Percentiles rank a stretch among this genome's conserved stretches.
These are phyloP conservation scores for Amphiprion ocellaris DNA, from an alignment of 2,113 vertebrate species.

Conservation along the genomic window DNA sequence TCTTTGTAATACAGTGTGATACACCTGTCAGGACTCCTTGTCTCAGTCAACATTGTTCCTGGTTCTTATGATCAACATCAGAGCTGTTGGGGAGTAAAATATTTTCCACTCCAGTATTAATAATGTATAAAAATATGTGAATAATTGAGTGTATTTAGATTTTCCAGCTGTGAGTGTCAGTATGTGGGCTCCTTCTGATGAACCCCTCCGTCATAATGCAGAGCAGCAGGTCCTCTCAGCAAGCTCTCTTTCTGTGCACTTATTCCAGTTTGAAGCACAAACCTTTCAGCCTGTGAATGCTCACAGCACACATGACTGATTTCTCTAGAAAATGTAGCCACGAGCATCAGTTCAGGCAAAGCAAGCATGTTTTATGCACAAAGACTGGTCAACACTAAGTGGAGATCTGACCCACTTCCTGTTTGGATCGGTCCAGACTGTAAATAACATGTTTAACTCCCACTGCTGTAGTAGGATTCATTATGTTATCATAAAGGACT, in stretches of 20 bases:
- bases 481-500: too few species aligned
- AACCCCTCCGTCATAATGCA: not conserved
- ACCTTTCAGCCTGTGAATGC: constrained; percentile 14
- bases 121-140: too few species aligned
- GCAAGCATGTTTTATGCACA: not conserved
- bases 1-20: too few species aligned
- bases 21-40: too few species aligned
- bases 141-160: too few species aligned
- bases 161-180: not conserved
- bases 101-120: too few species aligned
- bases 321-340: constrained; percentile 25
- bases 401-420: constrained; percentile 8
- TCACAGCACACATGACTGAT: constrained; percentile 1
- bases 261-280: not conserved
- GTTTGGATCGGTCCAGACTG: not conserved
- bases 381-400: not conserved
- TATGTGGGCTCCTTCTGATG: not conserved
- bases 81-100: too few species aligned
- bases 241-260: accelerated
- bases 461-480: too few species aligned
- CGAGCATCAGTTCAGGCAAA: not conserved
- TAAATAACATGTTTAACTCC: too few species aligned
- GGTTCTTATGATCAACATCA: too few species aligned
- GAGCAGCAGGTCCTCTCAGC: not conserved
- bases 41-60: too few species aligned